phyloP scores from a whole-genome alignment of 2,797 vertebrate species.

The Rhinella marina region DNA sequence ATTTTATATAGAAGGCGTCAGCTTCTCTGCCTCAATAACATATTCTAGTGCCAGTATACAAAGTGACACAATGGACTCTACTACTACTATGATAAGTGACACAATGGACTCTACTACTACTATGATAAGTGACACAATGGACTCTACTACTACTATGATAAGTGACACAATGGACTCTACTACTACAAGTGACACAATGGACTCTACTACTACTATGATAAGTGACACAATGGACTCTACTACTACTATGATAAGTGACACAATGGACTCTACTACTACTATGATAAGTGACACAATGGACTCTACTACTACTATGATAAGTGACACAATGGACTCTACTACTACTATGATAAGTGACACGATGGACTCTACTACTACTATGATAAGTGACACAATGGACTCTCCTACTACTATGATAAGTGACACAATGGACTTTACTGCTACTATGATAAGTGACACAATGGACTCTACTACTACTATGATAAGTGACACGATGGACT shows the following conservation, averaged over 20 bases:
- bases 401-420: not conserved
- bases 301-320: not conserved
- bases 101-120: not conserved
- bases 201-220: not conserved
- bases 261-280: not conserved
- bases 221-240: not conserved
- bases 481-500: not conserved
- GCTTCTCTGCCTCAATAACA: not conserved
- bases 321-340: not conserved
- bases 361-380: not conserved
- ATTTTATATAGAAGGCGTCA: not conserved
- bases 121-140: not conserved
- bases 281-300: not conserved
- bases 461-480: not conserved
- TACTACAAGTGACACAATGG: not conserved
- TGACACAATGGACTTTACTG: not conserved
- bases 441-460: not conserved
- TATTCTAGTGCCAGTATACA: not conserved
- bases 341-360: not conserved
- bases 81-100: not conserved
- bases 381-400: not conserved
- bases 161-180: not conserved
- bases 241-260: not conserved
- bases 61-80: not conserved
- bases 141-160: not conserved